These are phyloP conservation scores for Oncorhynchus keta DNA, from an alignment of 2,113 vertebrate species.

Conservation along the genomic window DNA sequence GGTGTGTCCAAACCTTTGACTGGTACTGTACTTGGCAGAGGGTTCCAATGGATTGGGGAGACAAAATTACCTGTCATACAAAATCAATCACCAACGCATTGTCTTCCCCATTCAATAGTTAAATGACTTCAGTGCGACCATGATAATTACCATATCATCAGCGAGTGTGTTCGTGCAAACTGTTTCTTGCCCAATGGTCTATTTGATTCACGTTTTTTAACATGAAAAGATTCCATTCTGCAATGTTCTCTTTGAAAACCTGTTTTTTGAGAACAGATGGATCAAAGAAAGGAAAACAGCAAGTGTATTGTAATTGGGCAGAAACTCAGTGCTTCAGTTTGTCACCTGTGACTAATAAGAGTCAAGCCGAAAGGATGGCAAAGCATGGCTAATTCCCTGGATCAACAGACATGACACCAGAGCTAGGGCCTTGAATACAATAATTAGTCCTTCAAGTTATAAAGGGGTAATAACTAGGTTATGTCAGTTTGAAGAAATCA, in stretches of 20 bases:
- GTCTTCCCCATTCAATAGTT: too few relatives aligned
- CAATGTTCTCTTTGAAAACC: conserved; percentile 17
- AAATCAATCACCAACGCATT: not conserved
- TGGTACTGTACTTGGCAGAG: too few relatives aligned
- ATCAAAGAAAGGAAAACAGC: not conserved
- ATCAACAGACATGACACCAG: not conserved
- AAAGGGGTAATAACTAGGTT: too few relatives aligned
- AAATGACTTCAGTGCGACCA: too few relatives aligned
- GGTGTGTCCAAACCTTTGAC: too few relatives aligned
- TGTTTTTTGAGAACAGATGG: conserved; percentile 3
- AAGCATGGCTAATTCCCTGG: conserved; percentile 1
- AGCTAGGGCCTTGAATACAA: not conserved
- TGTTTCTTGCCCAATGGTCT: not conserved
- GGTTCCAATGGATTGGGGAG: too few relatives aligned
- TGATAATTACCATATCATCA: not conserved
- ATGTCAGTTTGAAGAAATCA: too few relatives aligned
- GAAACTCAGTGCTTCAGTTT: conserved; percentile 3
- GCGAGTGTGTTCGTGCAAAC: not conserved
- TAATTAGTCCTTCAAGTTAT: too few relatives aligned
- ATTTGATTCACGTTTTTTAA: not conserved
- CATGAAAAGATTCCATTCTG: conserved; percentile 11
- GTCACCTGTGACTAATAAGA: conserved; percentile 6
- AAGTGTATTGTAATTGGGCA: conserved; percentile 16
- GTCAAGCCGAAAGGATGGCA: not conserved
- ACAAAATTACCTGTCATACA: not conserved